phyloP scores from a whole-genome alignment of 2,888 invertebrate species.

The Drosophila peninsularis region DNA sequence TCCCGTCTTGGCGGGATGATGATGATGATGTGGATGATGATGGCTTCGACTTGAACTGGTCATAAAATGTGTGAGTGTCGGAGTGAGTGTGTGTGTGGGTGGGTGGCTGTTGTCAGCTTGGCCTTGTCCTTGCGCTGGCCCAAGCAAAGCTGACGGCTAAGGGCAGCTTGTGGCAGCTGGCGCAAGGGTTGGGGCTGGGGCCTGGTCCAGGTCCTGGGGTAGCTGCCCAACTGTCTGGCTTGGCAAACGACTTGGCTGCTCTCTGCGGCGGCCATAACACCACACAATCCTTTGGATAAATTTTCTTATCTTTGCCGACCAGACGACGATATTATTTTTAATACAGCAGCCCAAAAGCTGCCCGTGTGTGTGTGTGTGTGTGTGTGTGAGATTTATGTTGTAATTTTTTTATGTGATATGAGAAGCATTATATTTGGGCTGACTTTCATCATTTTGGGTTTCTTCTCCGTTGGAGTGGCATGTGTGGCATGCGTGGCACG shows the following conservation, averaged over 20 bases:
- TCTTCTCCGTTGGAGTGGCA: constrained; percentile 6
- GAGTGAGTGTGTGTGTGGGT: constrained; percentile 8
- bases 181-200: background rate
- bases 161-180: background rate
- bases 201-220: background rate
- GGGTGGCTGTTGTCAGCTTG: constrained; percentile 21
- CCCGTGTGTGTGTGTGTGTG: constrained; percentile 29
- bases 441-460: constrained; percentile 56
- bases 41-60: constrained; percentile 75
- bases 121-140: constrained; percentile 73
- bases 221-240: constrained; percentile 31
- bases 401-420: constrained; percentile 72
- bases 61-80: constrained; percentile 58
- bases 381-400: constrained; percentile 70
- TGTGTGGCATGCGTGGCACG: constrained; percentile 10
- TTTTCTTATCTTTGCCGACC: constrained; percentile 85
- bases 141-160: constrained; percentile 16
- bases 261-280: constrained; percentile 68
- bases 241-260: constrained; percentile 50
- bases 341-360: constrained; percentile 63
- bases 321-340: constrained; percentile 85
- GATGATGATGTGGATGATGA: constrained; percentile 62
- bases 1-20: constrained; percentile 38
- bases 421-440: constrained; percentile 45
- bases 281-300: constrained; percentile 83